phyloP scores from a whole-genome alignment of 2,888 invertebrate genomes.

The Dilophus febrilis region DNA sequence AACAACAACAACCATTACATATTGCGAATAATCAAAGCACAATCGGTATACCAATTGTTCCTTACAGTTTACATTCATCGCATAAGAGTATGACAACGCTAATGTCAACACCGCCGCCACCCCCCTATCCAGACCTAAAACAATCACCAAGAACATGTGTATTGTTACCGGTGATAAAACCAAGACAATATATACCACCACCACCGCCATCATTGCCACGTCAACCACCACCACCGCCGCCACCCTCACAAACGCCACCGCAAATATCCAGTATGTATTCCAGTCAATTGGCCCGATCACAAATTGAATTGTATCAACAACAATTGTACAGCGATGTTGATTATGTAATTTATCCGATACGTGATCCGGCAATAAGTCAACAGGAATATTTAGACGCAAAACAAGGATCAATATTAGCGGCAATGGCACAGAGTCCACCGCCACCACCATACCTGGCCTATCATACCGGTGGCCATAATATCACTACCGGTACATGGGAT shows the following conservation, averaged over 20 bases:
- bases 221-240: constrained; percentile 26
- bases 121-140: constrained; percentile 33
- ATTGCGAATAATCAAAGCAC: constrained; percentile 14
- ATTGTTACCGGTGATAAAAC: constrained; percentile 43
- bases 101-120: constrained; percentile 24
- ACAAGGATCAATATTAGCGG: constrained; percentile 43
- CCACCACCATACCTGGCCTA: constrained; percentile 37
- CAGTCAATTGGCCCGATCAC: constrained; percentile 50
- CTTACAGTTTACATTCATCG: constrained; percentile 39
- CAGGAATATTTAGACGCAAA: constrained; percentile 85
- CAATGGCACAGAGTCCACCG: constrained; percentile 43
- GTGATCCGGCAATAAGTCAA: constrained; percentile 76
- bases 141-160: constrained; percentile 35
- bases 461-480: constrained; percentile 27
- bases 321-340: constrained; percentile 83
- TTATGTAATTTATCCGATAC: constrained; percentile 78
- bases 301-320: constrained; percentile 74
- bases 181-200: constrained; percentile 40
- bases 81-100: constrained; percentile 43
- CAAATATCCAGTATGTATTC: constrained; percentile 56
- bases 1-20: neutral
- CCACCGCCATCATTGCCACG: constrained; percentile 48
- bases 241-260: constrained; percentile 36
- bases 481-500: constrained; percentile 21
- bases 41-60: constrained; percentile 31